phyloP scores from a whole-genome alignment of 1,140 invertebrate species.

The Euglossa dilemma region DNA sequence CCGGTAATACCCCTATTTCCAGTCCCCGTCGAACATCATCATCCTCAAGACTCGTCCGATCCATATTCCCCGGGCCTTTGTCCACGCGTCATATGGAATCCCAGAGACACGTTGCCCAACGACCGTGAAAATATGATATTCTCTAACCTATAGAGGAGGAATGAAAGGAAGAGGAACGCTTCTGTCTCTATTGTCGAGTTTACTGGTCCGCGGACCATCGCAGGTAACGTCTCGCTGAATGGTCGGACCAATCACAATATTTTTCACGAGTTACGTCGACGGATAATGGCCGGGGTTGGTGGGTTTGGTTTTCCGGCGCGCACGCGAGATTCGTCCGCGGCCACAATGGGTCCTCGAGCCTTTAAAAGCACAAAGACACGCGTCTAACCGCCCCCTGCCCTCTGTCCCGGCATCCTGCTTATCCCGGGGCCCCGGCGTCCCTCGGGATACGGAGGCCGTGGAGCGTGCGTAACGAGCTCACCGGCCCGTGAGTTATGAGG shows the following conservation, averaged over 20 bases:
- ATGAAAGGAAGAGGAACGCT: background rate
- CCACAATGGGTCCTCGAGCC: constrained; percentile 77
- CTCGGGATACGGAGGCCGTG: constrained; percentile 76
- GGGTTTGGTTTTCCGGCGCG: constrained; percentile 48
- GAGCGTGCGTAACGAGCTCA: constrained; percentile 82
- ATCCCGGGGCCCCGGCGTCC: constrained; percentile 72
- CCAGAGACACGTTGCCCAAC: constrained; percentile 64
- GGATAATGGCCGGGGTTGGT: constrained; percentile 71
- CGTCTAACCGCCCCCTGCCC: constrained; percentile 14
- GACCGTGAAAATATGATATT: constrained; percentile 69
- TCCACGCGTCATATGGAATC: constrained; percentile 55
- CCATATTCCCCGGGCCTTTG: constrained; percentile 38
- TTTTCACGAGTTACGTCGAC: constrained; percentile 82
- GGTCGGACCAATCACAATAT: constrained; percentile 81
- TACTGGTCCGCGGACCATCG: constrained; percentile 25
- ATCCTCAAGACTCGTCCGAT: constrained; percentile 47
- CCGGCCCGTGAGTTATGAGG: constrained; percentile 82
- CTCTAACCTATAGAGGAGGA: constrained; percentile 41
- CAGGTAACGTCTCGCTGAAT: constrained; percentile 80
- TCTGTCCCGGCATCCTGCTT: constrained; percentile 74
- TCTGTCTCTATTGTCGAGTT: constrained; percentile 58
- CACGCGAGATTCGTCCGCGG: constrained; percentile 29
- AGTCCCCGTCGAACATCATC: constrained; percentile 53
- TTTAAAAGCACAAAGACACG: constrained; percentile 79
- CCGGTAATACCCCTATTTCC: too few species aligned